Base-by-base conservation (phyloP, 2,888 invertebrate genomes). In the Drosophila kuntzei region DNA sequence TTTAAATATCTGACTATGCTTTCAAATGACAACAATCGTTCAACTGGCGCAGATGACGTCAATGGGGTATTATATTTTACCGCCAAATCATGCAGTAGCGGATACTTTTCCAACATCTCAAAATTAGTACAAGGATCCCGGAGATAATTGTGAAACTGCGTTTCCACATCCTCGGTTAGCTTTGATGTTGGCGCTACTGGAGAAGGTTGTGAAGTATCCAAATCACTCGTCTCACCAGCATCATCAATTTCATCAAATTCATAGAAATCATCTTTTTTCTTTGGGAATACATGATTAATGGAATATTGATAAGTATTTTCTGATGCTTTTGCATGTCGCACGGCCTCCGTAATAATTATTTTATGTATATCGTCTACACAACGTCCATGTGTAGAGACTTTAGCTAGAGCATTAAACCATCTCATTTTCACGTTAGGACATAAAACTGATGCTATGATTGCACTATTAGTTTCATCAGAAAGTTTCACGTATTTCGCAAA, bases 221-320 rank as follows among this genome's bases (percentile, higher is more conserved):
- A 59, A 16, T 73, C 51, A 34, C 50, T 62, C 0, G 79, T 75
- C 18, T 79, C 62, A 9, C 16, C 34, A 2, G 32, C 36, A 41
- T 72, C 49, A 50, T 78, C 79, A 29, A 69, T 32, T 16, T 75
- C 79, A 32, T 69, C 79, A 16, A 75, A 75, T 41, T 79, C 75
- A 20, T 79, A 79, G 39, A 75, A 75, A 57, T 75, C 76, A 34
- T 75, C 59, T n/a, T 54, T 71, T 8, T 27, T 36, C 9, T 55
- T 62, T 3, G 32, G 29, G 2, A 37, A n/a, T 11, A 25, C 20
- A 2, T 44, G 9, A n/a, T 61, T 41, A 16, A 18, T n/a, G 0
- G n/a, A 18, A 22, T 18, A 12, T n/a, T 57, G 50, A 9, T 39
- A 22, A 3, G 29, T 39, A 43, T 39, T 58, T n/a, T 75, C 79